Evolutionary conservation across 2,113 vertebrate genomes (phyloP), one percentile per base, ranked within the genome.

Genomic region (Theristicus caerulescens): DNA sequence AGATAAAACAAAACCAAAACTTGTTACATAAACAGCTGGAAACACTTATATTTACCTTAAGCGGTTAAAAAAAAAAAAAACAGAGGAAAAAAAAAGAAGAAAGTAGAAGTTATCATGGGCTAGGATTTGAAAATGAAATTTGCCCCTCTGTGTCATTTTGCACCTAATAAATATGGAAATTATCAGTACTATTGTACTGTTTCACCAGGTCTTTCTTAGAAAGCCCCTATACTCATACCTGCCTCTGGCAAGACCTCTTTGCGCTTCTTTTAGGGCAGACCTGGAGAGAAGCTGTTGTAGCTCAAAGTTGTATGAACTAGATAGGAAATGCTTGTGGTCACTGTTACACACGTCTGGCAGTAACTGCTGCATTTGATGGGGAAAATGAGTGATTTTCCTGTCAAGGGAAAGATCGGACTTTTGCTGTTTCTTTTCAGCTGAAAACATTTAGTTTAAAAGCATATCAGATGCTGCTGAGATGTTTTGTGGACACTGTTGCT

Each of bases 1-100:
- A 87, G 10, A 70, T 59, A 86, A 95, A 98, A 98, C 84, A 85
- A 93, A 96, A 49, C 73, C 16, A 81, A 80, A 89, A 21, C 36
- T 47, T 47, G 21, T 88, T 82, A 86, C 31, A 72, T 82, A 62
- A 95, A 82, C 59, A 59, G 77, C 3, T 73, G 38, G 10, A 93
- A 93, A 52, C 18, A 82, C 10, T 78, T 36, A 34, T 10, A 52
- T 47, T 80, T 46, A 88, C 11, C 21, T 44, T 14, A 29, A 82
- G 26, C 27, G 3, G 5, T 8, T 12, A 13, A 57, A 57, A 34
- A 21, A 57, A 81, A 74, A 81, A 12, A 26, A n/a, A 22, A 16
- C 6, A 58, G 2, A 42, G 40, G 40, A 40, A 7, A 26, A 6
- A 6, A 44, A n/a, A 44, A 52, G 11, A 49, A 22, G 6, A n/a